These are phyloP conservation scores for Magallana nippona DNA, from an alignment of 2,888 invertebrate genomes.

Conservation along the genomic window DNA sequence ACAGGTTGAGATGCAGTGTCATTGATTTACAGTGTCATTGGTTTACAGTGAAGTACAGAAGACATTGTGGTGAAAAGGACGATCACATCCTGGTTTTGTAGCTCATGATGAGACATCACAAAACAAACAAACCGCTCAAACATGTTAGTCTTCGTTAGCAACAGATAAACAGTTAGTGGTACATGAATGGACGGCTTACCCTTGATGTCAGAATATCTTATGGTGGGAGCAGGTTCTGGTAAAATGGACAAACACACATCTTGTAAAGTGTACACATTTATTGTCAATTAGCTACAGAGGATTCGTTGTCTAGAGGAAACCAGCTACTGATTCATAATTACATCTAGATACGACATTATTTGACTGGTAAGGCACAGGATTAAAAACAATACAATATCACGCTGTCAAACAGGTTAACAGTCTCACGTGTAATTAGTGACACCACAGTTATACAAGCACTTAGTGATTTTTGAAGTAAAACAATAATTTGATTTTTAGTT, in stretches of 20 bases:
- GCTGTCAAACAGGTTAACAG: no score
- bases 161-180: not conserved
- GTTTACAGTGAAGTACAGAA: no score
- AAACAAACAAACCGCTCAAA: not conserved
- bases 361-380: not conserved
- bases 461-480: no score
- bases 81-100: no score
- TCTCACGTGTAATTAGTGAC: no score
- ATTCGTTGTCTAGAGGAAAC: slow-evolving; percentile 26
- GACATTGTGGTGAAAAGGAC: no score
- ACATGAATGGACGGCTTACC: slow-evolving; percentile 28
- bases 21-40: no score
- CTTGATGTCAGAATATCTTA: slow-evolving; percentile 42
- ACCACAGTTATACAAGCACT: no score
- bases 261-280: slow-evolving; percentile 19
- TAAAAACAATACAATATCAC: no score
- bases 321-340: not conserved
- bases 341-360: not conserved
- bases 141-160: not conserved
- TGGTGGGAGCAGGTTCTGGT: slow-evolving; percentile 46
- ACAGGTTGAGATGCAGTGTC: no score
- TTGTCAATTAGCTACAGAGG: not conserved
- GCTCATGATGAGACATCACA: no score
- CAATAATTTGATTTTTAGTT: no score
- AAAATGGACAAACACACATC: slow-evolving; percentile 36